These are phyloP conservation scores for Drosophila vallismaia DNA, from an alignment of 2,888 invertebrate species.

Conservation along the genomic window DNA sequence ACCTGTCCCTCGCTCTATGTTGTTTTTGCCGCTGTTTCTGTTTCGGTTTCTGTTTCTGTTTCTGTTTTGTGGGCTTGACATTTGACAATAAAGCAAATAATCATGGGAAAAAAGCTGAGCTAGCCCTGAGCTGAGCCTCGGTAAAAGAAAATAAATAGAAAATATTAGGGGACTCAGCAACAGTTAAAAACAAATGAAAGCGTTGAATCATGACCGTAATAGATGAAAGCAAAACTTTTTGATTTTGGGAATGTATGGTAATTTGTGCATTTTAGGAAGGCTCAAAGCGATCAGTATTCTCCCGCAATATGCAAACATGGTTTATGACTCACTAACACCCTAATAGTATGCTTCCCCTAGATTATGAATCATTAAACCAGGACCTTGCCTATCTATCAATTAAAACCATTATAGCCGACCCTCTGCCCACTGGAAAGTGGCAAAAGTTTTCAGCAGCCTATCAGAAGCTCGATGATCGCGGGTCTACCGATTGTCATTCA, in stretches of 20 bases:
- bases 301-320: not conserved
- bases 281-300: not conserved
- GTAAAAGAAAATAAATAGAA: conserved; percentile 11
- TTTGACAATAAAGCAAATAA: conserved; percentile 82
- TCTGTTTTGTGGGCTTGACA: conserved; percentile 71
- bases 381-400: not conserved
- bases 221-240: conserved; percentile 20
- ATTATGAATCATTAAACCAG: conserved; percentile 16
- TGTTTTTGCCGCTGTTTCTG: conserved; percentile 38
- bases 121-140: conserved; percentile 2
- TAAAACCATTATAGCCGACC: not conserved
- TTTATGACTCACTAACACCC: not conserved
- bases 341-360: not conserved
- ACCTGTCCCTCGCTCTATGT: conserved; percentile 46
- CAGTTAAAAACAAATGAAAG: conserved; percentile 14
- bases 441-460: conserved; percentile 8
- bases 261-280: not conserved
- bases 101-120: conserved; percentile 77
- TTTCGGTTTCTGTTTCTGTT: conserved; percentile 34
- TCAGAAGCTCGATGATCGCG: conserved; percentile 18
- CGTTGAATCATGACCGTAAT: not conserved
- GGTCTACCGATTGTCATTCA: conserved; percentile 12
- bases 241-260: conserved; percentile 1
- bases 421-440: not conserved
- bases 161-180: conserved; percentile 1